Percentiles rank a stretch among this genome's conserved stretches.
phyloP scores from a whole-genome alignment of 2,113 vertebrate genomes.

The Daubentonia madagascariensis region DNA sequence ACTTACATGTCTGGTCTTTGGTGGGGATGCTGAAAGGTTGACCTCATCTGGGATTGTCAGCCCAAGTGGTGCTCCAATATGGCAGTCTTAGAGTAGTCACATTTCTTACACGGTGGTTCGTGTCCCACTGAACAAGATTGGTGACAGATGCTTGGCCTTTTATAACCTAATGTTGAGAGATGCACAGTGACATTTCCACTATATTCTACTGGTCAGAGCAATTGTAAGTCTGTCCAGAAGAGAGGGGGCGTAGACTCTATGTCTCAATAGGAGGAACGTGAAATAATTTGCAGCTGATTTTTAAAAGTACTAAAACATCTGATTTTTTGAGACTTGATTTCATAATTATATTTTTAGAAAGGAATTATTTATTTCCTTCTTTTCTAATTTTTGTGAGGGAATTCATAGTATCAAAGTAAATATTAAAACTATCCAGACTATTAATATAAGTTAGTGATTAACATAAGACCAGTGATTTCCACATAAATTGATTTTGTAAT shows the following conservation, averaged over 20 bases:
- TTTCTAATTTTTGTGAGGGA: not conserved
- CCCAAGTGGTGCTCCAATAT: not conserved
- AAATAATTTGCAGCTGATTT: not conserved
- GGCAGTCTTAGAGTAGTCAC: not conserved
- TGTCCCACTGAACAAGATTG: not conserved
- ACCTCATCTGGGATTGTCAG: not conserved
- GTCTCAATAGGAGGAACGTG: not conserved
- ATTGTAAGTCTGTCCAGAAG: not conserved
- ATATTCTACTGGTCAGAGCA: not conserved
- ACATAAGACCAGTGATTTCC: not conserved
- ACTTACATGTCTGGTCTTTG: not conserved
- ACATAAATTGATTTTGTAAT: not conserved
- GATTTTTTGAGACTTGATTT: not conserved
- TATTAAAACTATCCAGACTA: not conserved
- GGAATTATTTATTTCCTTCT: not conserved
- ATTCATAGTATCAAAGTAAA: not conserved
- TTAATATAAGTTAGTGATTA: not conserved
- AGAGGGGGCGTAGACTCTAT: no score
- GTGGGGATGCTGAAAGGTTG: not conserved
- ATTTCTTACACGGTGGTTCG: not conserved
- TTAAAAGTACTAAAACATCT: not conserved
- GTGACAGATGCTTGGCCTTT: not conserved
- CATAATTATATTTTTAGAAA: not conserved
- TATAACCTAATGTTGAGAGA: not conserved
- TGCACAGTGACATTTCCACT: not conserved